These are phyloP conservation scores for Apostichopus californicus DNA, from an alignment of 35 echinoderm and acorn worm genomes.

Conservation along the genomic window DNA sequence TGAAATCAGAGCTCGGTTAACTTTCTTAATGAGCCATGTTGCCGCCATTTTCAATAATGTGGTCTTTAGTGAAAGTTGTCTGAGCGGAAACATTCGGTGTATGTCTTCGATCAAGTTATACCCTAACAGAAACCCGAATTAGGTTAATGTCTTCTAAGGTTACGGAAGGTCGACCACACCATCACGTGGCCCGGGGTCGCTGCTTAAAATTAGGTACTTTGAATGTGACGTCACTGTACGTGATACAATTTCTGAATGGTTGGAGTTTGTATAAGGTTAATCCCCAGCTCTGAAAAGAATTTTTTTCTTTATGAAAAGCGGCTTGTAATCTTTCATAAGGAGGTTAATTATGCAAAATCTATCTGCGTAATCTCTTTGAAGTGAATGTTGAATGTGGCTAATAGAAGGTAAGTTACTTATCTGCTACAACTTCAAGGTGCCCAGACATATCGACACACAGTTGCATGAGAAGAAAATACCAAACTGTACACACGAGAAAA, in stretches of 20 bases:
- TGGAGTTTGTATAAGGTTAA: too few species aligned
- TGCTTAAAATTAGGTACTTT: background rate
- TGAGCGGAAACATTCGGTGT: background rate
- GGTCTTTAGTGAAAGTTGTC: background rate
- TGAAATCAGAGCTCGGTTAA: conserved; percentile 5
- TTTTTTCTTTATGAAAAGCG: too few species aligned
- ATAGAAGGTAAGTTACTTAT: too few species aligned
- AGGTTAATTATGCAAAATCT: too few species aligned
- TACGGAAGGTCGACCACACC: background rate
- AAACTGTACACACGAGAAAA: too few species aligned
- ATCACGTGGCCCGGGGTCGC: background rate
- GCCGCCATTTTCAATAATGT: background rate
- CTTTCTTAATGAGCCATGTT: conserved; percentile 13
- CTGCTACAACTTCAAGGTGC: too few species aligned
- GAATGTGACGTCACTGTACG: background rate
- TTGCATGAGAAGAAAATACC: too few species aligned
- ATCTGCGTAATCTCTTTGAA: too few species aligned
- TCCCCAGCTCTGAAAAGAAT: too few species aligned
- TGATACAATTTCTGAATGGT: background rate
- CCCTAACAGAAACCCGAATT: background rate
- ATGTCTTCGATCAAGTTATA: background rate
- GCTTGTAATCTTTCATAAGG: too few species aligned
- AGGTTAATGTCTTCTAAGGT: background rate
- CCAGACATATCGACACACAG: too few species aligned
- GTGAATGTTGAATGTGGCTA: too few species aligned